phyloP scores from a whole-genome alignment of 2,888 invertebrate species.

The Drosophila setosimentum region DNA sequence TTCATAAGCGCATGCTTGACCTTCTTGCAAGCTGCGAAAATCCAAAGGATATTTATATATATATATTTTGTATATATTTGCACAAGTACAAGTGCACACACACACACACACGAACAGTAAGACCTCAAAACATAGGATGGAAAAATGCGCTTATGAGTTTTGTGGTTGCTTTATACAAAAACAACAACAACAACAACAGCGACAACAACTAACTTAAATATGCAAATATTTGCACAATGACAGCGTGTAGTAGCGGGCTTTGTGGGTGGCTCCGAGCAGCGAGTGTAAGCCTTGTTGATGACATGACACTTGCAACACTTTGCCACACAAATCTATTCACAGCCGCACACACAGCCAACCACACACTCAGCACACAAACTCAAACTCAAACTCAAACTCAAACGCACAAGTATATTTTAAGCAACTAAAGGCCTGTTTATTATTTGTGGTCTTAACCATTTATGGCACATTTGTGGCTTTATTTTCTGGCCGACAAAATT shows the following conservation, averaged over 20 bases:
- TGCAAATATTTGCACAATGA: conserved; percentile 80
- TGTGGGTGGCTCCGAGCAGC: neutral
- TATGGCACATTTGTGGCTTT: conserved; percentile 60
- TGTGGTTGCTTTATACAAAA: conserved; percentile 62
- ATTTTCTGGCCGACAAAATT: conserved; percentile 46
- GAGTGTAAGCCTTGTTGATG: conserved; percentile 63
- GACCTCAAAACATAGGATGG: conserved; percentile 26
- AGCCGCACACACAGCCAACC: neutral
- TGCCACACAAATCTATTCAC: conserved; percentile 20
- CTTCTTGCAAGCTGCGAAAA: conserved; percentile 61
- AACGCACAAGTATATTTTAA: conserved; percentile 7
- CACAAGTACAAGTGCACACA: conserved; percentile 3
- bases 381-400: conserved; percentile 1
- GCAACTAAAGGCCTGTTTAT: conserved; percentile 52
- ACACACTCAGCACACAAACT: conserved; percentile 4
- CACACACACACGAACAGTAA: conserved; percentile 17
- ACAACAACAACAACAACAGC: conserved; percentile 35
- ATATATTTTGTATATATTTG: neutral
- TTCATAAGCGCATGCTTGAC: conserved; percentile 72
- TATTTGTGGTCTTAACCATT: conserved; percentile 58
- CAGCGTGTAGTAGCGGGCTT: conserved; percentile 31
- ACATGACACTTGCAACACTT: conserved; percentile 65
- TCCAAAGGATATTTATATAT: conserved; percentile 34
- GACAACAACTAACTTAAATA: conserved; percentile 72
- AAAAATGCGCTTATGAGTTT: conserved; percentile 80